Conservation (phyloP, 2,113 vertebrate genomes). For the Azemiops feae region DNA sequence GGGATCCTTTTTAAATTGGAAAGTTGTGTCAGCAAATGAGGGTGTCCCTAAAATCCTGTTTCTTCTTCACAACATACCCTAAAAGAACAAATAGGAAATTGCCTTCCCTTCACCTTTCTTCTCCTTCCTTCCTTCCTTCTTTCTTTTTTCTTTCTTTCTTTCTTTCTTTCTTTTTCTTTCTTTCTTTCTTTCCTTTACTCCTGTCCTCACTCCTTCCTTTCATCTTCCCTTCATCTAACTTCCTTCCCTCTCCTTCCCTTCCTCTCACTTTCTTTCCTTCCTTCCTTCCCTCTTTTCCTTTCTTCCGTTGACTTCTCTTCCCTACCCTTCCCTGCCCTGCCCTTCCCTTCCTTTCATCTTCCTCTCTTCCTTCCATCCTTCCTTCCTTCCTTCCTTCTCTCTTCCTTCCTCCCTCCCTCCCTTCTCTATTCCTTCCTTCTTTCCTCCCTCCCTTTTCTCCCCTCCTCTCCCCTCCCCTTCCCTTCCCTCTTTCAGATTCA, state of each 20-base stretch:
- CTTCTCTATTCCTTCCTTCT: no score
- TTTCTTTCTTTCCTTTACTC: no score
- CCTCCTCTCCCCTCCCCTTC: neutral
- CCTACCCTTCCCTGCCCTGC: fast-evolving
- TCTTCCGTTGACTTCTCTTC: neutral
- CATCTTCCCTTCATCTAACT: no score
- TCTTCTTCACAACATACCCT: neutral
- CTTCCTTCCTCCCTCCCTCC: no score
- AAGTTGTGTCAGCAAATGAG: neutral
- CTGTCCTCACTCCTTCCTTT: no score
- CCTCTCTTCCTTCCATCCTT: neutral
- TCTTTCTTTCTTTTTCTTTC: no score
- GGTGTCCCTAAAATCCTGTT: neutral
- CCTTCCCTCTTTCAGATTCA: neutral
- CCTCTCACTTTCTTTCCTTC: no score
- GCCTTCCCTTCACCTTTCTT: neutral
- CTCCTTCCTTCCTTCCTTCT: no score
- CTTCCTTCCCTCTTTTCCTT: neutral
- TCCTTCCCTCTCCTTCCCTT: no score
- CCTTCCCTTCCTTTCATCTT: no score
- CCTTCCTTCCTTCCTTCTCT: neutral
- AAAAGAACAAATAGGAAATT: neutral
- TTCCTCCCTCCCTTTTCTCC: no score
- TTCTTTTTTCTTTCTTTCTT: no score
- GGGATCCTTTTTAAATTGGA: neutral